Evolutionary conservation across 2,888 invertebrate species (phyloP).

Genomic region (Epinotia demarniana): DNA sequence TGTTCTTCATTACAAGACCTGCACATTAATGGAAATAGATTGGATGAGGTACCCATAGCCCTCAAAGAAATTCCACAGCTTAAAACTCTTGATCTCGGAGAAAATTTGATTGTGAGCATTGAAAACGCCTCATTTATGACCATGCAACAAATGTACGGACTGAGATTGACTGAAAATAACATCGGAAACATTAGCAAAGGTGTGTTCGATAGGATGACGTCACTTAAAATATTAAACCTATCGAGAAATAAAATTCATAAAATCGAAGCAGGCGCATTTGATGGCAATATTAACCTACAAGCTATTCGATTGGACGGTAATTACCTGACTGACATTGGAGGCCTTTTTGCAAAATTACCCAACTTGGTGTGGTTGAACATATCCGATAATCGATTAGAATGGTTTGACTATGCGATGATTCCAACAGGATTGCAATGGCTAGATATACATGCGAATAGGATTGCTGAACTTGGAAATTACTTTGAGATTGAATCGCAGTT

Average conservation of each 20-base stretch:
- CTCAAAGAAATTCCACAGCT: slow-evolving; percentile 90
- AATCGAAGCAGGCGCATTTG: slow-evolving; percentile 91
- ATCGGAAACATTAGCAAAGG: slow-evolving; percentile 92
- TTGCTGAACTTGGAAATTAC: slow-evolving; percentile 92
- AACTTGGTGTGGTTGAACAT: slow-evolving; percentile 94
- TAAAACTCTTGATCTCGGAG: slow-evolving; percentile 92
- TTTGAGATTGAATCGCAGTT: slow-evolving; percentile 92
- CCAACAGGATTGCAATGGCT: slow-evolving; percentile 93
- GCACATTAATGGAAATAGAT: slow-evolving; percentile 92
- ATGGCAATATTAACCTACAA: slow-evolving; percentile 90
- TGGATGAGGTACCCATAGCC: slow-evolving; percentile 90
- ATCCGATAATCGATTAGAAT: slow-evolving; percentile 92
- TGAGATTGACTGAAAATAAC: slow-evolving; percentile 93
- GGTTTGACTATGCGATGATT: slow-evolving; percentile 94
- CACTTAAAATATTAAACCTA: slow-evolving; percentile 92
- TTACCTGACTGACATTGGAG: slow-evolving; percentile 90
- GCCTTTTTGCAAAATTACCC: slow-evolving; percentile 91
- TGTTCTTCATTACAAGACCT: slow-evolving; percentile 92
- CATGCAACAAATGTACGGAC: slow-evolving; percentile 91
- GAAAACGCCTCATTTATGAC: slow-evolving; percentile 92
- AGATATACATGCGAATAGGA: slow-evolving; percentile 93
- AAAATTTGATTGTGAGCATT: slow-evolving; percentile 92
- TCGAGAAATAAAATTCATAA: slow-evolving; percentile 92
- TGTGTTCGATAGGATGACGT: slow-evolving; percentile 90
- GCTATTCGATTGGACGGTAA: slow-evolving; percentile 93